phyloP scores from a whole-genome alignment of 23 tunicate species.

The Oikopleura vanhoeffeni region DNA sequence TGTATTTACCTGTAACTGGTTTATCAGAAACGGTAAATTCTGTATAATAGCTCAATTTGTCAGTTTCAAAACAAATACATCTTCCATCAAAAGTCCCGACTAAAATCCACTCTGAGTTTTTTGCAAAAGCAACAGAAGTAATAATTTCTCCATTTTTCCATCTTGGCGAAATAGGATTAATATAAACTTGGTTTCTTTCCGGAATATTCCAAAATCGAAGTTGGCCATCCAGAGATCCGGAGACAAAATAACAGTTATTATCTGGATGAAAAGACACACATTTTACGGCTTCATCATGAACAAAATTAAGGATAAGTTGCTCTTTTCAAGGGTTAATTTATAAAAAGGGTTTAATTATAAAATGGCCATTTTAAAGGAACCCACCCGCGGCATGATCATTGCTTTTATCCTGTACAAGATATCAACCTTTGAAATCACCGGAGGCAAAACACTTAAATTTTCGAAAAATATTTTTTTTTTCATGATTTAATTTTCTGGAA shows the following conservation, averaged over 20 bases:
- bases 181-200: not conserved
- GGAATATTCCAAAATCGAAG: not conserved
- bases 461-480: too few relatives aligned
- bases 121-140: not conserved
- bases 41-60: not conserved
- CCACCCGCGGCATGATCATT: too few relatives aligned
- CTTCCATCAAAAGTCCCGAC: not conserved
- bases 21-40: not conserved
- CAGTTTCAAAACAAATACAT: not conserved
- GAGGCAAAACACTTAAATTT: too few relatives aligned
- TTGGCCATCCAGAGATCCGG: not conserved
- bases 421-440: too few relatives aligned
- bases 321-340: too few relatives aligned
- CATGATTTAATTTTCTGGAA: too few relatives aligned
- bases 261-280: not conserved
- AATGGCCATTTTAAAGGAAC: too few relatives aligned
- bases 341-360: too few relatives aligned
- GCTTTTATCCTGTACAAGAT: too few relatives aligned
- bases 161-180: not conserved
- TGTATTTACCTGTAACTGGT: conserved; percentile 1
- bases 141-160: not conserved
- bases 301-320: too few relatives aligned
- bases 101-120: not conserved
- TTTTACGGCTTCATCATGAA: too few relatives aligned
- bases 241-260: not conserved